Evolutionary conservation across 2,888 invertebrate species (phyloP).

Genomic region (Slavum lentiscoides): DNA sequence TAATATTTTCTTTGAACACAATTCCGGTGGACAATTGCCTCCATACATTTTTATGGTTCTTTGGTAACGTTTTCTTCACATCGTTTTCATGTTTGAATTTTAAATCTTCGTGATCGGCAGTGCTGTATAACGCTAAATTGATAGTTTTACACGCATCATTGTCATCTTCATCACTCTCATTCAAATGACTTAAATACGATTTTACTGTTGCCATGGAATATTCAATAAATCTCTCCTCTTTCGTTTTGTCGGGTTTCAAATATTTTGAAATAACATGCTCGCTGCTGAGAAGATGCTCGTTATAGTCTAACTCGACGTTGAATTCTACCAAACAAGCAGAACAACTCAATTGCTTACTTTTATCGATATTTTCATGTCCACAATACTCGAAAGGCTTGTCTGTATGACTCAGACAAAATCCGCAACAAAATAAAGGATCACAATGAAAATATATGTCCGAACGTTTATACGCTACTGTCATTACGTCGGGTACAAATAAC

Average conservation of each 20-base stretch:
- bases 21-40: no score
- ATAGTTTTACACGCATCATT: no score
- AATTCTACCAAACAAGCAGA: neutral
- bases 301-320: neutral
- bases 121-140: no score
- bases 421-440: constrained; percentile 9
- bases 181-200: no score
- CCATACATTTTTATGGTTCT: no score
- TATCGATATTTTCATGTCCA: neutral
- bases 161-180: no score
- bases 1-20: no score
- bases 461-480: neutral
- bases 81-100: no score
- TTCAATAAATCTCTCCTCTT: neutral
- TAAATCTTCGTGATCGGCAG: no score
- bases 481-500: constrained; percentile 3
- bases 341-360: neutral
- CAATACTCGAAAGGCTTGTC: neutral
- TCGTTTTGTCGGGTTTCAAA: constrained; percentile 8
- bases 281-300: constrained; percentile 12
- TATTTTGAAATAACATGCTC: constrained; percentile 28
- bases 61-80: no score
- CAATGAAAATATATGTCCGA: neutral
- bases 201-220: neutral
- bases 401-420: neutral